Base-by-base conservation (phyloP, 2,888 invertebrate genomes). In the Standfussiana lucernea region DNA sequence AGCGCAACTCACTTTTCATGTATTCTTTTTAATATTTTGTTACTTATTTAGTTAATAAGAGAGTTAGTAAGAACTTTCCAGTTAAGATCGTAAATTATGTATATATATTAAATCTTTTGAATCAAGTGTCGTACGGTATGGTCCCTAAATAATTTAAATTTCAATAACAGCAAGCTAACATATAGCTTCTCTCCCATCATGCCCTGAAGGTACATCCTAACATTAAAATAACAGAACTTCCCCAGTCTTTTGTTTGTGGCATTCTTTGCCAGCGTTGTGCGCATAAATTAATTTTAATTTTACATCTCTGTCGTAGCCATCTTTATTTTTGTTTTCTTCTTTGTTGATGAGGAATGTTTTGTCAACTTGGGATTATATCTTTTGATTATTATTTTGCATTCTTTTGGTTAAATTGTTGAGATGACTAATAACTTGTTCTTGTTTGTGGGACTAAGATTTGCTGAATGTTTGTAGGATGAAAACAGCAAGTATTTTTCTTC, bases 241-340 rank as follows among this genome's bases (percentile, higher is more conserved):
- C 75, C 75, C 91, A 89, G 92, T 94, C 93, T 95, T 95, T 94
- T 91, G 92, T 91, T 92, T 91, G 89, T 88, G 86, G 90, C 91
- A 95, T 95, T 94, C 94, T 94, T 94, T 80, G 82, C 77, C 64
- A 74, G 85, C 91, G 91, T 91, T 91, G 91, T 86, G 84, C 88
- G 92, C 88, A 92, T 92, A 92, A 93, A 93, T 94, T 94, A 94
- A 93, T 94, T 94, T 92, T 82, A 89, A 89, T 89, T 89, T 90
- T 90, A 88, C 86, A 80, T 88, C 86, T 89, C 87, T 87, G 89
- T 88, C 86, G 82, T 61, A 68, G 84, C 88, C 84, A 88, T 80
- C 81, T 86, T 87, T 79, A 84, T 86, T 85, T 79, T 85, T 80
- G 75, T 83, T 83, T 86, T 76, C 42, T 76, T 82, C 79, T 87